phyloP scores from a whole-genome alignment of 2,797 vertebrate genomes.

The Anabas testudineus region DNA sequence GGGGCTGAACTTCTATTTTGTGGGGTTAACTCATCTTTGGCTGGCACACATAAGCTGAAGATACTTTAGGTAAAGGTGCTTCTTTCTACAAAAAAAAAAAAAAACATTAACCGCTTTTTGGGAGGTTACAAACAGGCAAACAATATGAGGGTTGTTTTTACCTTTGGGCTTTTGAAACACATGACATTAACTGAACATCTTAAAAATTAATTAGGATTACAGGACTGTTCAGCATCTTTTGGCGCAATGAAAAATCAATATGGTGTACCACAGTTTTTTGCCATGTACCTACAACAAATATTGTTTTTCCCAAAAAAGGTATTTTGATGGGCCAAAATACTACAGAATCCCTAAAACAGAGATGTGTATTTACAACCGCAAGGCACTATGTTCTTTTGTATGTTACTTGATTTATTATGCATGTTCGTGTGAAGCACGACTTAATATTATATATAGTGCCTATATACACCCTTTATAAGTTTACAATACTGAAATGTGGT shows the following conservation, averaged over 20 bases:
- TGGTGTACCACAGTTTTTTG: too few species aligned
- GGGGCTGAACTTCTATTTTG: slow-evolving; percentile 39
- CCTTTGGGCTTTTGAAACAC: slow-evolving; percentile 1
- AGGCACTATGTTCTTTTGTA: too few species aligned
- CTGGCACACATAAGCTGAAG: slow-evolving; percentile 14
- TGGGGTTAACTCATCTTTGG: slow-evolving; percentile 48
- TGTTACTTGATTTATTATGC: too few species aligned
- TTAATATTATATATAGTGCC: too few species aligned
- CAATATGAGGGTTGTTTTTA: slow-evolving; percentile 1
- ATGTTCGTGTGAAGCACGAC: too few species aligned
- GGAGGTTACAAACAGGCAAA: not conserved
- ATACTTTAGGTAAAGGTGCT: too few species aligned
- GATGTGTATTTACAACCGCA: too few species aligned
- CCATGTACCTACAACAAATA: not conserved
- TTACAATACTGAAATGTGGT: too few species aligned
- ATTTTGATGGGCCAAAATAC: not conserved
- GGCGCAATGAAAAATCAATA: too few species aligned
- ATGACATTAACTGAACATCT: not conserved
- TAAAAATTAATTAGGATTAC: not conserved
- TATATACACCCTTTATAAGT: too few species aligned
- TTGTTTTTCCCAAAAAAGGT: not conserved
- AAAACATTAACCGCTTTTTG: not conserved
- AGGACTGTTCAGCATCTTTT: not conserved
- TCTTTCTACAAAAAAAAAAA: too few species aligned
- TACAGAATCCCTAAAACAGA: too few species aligned